Base-by-base conservation (phyloP, 2,888 invertebrate genomes). In the Empis livida region DNA sequence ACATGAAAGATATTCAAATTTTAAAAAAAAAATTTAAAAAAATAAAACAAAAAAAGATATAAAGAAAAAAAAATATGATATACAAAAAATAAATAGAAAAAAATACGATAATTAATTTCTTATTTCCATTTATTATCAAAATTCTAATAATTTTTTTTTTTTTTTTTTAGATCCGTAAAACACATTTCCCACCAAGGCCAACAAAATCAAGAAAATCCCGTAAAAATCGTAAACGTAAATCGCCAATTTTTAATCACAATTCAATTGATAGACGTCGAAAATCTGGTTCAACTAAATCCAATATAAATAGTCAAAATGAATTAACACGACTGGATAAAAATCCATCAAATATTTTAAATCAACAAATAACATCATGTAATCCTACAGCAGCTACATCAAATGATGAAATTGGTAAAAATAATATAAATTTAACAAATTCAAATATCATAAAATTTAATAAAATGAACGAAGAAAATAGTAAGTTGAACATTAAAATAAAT, bases 141-240 rank as follows among this genome's bases (percentile, higher is more conserved):
- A 13, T 5, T 20, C 23, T 27, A 27, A 27, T 27, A 8, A 27
- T 8, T 8, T 27, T 27, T 27, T 27, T 27, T 5, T 32, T 13
- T 35, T 13, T n/a, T 35, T 35, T 35, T 35, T n/a, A 35, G 82
- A 75, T 76, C 56, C 75, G 81, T 60, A 82, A 81, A 65, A 77
- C 72, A 57, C 76, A 77, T 62, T 81, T 79, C 68, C 82, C 82
- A 30, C 81, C 81, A 44, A 72, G 80, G 46, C 81, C 82, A 55
- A n/a, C n/a, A n/a, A 73, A 65, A 55, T 71, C 70, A 54, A 63
- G 53, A 47, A 57, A 53, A 51, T 49, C 51, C 13, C 53, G 55
- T 30, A 35, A n/a, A n/a, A 35, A 35, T 35, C 35, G n/a, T 13
- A 35, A 35, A 35, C 35, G 13, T 35, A 35, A 35, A 13, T 45